These are phyloP conservation scores for Lithophane socia DNA, from an alignment of 2,888 invertebrate genomes.

Conservation along the genomic window DNA sequence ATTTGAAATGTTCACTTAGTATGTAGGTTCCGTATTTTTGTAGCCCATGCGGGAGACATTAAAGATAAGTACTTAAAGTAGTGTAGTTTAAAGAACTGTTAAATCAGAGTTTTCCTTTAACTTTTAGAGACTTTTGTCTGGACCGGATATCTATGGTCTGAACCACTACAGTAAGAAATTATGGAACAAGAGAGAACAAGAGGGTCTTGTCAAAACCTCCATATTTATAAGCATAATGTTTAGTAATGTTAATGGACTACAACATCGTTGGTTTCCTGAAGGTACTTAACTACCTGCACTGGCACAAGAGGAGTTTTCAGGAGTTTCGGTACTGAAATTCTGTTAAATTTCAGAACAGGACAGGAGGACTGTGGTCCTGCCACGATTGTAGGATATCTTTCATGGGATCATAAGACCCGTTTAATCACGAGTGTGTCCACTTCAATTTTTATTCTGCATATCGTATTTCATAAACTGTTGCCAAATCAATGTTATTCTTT, in stretches of 20 bases:
- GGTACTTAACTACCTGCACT: not conserved
- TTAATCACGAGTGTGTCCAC: not conserved
- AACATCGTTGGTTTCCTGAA: not conserved
- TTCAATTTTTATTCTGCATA: not conserved
- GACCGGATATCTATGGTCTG: not conserved
- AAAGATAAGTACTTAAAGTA: constrained; percentile 14
- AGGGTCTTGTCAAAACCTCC: not conserved
- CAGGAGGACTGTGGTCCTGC: too few species aligned
- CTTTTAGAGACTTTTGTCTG: not conserved
- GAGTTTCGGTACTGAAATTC: not conserved
- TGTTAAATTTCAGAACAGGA: not conserved
- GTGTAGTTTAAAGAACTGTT: not conserved
- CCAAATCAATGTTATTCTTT: not conserved
- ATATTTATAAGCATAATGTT: not conserved
- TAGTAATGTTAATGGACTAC: not conserved
- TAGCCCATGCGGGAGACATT: constrained; percentile 21
- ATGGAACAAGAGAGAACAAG: not conserved
- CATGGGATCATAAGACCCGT: not conserved
- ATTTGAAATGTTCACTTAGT: constrained; percentile 20
- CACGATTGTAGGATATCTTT: not conserved
- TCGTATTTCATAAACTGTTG: not conserved
- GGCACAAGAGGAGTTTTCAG: not conserved
- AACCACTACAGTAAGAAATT: not conserved
- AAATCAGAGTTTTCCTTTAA: not conserved
- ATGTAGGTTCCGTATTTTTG: constrained; percentile 48